Conservation (phyloP, 2,797 vertebrate genomes). For the Melopsittacus undulatus region DNA sequence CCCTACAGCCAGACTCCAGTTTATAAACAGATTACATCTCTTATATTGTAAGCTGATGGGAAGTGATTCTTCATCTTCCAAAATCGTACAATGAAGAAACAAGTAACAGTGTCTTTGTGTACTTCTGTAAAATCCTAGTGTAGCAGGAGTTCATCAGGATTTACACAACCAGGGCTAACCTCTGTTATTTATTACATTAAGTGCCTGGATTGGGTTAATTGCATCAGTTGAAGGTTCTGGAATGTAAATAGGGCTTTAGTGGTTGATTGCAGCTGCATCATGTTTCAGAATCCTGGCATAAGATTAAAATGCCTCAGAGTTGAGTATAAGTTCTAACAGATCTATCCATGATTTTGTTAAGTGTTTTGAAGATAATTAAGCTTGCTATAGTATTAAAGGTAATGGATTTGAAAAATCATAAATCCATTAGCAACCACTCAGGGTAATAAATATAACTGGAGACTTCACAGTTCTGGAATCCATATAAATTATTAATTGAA, state of each 20-base stretch:
- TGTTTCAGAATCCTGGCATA: slow-evolving; percentile 19
- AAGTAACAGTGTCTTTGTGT: background rate
- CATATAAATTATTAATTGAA: background rate
- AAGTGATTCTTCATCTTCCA: background rate
- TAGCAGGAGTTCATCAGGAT: background rate
- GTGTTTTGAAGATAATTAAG: background rate
- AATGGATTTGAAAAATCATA: background rate
- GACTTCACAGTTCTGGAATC: background rate
- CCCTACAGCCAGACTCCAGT: slow-evolving; percentile 14
- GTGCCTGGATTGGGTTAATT: slow-evolving; percentile 16
- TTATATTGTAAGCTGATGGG: background rate
- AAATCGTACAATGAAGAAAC: background rate
- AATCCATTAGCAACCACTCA: background rate
- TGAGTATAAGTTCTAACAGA: background rate
- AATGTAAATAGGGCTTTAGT: slow-evolving; percentile 37
- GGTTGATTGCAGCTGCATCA: background rate
- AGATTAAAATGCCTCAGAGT: slow-evolving; percentile 16
- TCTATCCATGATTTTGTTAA: background rate
- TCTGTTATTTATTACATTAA: slow-evolving; percentile 14
- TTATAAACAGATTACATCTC: background rate
- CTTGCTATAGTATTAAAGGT: background rate
- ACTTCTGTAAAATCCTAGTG: background rate
- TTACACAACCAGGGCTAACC: background rate
- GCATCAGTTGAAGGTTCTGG: background rate
- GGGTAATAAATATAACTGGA: background rate